Base-by-base conservation (phyloP, 1,140 invertebrate species). In the Psix sp. region DNA sequence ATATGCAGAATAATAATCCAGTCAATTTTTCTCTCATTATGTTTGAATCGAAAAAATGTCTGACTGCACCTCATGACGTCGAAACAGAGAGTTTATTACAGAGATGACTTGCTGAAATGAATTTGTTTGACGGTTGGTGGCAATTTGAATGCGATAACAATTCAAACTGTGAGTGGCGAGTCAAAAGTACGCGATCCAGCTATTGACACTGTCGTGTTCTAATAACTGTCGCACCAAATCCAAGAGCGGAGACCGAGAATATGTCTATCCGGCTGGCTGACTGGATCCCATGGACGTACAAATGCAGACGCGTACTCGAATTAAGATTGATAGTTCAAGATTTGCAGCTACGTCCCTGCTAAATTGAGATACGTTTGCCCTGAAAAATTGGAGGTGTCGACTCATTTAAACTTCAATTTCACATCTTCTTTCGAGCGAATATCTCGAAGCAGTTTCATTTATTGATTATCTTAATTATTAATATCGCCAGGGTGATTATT, bases 261-360 rank as follows among this genome's bases (percentile, higher is more conserved):
- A 26, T 43, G 35, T 56, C 26, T 26, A 24, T 59, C 52, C 11
- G 31, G 0, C 20, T 31, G 14, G 31, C 20, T 52, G 39, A 35
- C 26, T 51, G 38, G 5, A 11, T 57, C 9, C 17, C 17, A 6
- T 45, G 52, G 39, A 45, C 52, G 40, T 35, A 11, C 52, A 18
- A 26, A 51, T 38, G 33, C 40, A 36, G 17, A 51, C 57, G 48
- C 60, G 38, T 5, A 38, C 51, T 35, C 24, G 62, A 66, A 66
- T 66, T 66, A 66, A 66, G 42, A 66, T 66, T 66, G 62, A 66
- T 66, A 14, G 62, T 56, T 13, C 62, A 66, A 66, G 62, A 66
- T 66, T 56, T 42, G 35, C 42, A n/a, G 18, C 40, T 35, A 48
- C 62, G 43, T 66, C 51, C 11, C 35, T 40, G 42, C 26, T 66